Base-by-base conservation (phyloP, 2,797 vertebrate genomes). In the Sphaeramia orbicularis region DNA sequence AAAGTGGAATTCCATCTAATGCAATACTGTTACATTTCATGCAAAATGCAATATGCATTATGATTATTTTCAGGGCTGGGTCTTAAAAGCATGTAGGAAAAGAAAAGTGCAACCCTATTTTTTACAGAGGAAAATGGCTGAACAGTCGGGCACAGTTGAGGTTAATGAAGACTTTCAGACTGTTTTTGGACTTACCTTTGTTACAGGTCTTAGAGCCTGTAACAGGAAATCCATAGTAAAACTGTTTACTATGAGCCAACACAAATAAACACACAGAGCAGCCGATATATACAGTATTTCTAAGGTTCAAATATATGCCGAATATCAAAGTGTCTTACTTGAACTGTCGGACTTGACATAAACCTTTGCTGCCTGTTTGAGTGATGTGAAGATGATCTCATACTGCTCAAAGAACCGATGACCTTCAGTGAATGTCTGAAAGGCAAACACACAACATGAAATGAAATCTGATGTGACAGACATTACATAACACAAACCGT, bases 371-470 rank as follows among this genome's bases (percentile, higher is more conserved):
- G 96, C 93, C 80, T 96, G 93, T 77, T 96, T 98, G 79, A 99
- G 92, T 64, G 94, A 94, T 63, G 94, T 93, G 88, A 95, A 97
- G 19, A 96, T 96, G 48, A 96, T 94, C 86, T 99, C 97, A 66
- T 98, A 99, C 58, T 98, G 96, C 43, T 99, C 97, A 87, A 99
- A 99, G 89, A 99, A 98, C 79, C 95, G 94, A 84, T 95, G 97
- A 24, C 96, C 97, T 89, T 99, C 98, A 66, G 97, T 97, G 81
- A 99, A 97, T 49, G 94, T 90, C 98, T 99, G 89, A 60, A 53
- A 67, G 1, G 4, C 3, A 30, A 30, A 30, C 27, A 30, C 27
- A 30, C 27, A 7, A 30, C 3, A 30, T 30, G 3, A 30, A 30
- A 3, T 30, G 7, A 3, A 30, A 30, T 30, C 14, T 27, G 9